Conservation (phyloP, 2,113 vertebrate species). For the Lanius collurio region DNA sequence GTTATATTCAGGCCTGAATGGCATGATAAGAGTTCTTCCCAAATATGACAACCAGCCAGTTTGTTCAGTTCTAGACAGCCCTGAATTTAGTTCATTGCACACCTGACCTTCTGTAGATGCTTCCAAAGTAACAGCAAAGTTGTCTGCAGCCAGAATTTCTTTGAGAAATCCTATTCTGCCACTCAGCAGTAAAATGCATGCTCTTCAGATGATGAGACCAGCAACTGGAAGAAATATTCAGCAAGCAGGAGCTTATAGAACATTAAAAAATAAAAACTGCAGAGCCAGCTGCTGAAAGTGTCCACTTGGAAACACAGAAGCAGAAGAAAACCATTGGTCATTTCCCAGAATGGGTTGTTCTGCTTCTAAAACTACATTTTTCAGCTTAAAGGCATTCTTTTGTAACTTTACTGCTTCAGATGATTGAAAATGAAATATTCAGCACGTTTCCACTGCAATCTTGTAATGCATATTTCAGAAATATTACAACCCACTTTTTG, state of each 20-base stretch:
- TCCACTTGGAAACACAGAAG: background rate
- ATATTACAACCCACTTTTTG: background rate
- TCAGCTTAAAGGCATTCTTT: constrained; percentile 37
- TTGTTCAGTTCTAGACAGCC: background rate
- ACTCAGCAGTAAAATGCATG: background rate
- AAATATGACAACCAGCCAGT: background rate
- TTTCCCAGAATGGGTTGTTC: background rate
- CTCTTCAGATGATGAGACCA: background rate
- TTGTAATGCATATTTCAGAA: constrained; percentile 52
- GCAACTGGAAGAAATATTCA: background rate
- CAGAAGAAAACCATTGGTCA: background rate
- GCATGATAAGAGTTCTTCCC: background rate
- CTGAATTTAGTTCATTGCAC: background rate
- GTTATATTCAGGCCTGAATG: background rate
- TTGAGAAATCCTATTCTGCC: background rate
- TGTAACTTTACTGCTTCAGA: constrained; percentile 24
- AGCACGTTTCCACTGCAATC: constrained; percentile 39
- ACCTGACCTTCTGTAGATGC: background rate
- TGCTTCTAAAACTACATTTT: constrained; percentile 43
- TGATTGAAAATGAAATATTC: constrained; percentile 69
- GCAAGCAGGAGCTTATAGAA: background rate
- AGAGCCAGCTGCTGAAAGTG: background rate
- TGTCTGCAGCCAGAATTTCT: background rate
- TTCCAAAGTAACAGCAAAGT: background rate
- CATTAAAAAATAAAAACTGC: constrained; percentile 18